Conservation (phyloP, 2,113 vertebrate genomes). For the Paedocypris sp. region DNA sequence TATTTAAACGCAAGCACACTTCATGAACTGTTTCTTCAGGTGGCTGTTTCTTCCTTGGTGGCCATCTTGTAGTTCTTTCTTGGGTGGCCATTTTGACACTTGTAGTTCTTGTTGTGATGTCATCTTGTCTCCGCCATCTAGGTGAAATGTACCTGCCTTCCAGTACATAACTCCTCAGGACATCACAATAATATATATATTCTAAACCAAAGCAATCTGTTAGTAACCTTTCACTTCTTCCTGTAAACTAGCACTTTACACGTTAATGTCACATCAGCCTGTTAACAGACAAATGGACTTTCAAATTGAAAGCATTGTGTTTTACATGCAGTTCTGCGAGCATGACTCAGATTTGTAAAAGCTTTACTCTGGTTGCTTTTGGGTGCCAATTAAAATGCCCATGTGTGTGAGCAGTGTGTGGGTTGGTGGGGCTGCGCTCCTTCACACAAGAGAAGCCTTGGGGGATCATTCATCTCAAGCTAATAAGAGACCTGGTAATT, state of each 20-base stretch:
- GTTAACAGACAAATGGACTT: neutral
- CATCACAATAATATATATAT: too few relatives aligned
- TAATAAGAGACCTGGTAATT: constrained; percentile 26
- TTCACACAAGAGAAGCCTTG: constrained; percentile 11
- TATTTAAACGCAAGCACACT: too few relatives aligned
- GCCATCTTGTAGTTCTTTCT: too few relatives aligned
- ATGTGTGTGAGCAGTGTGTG: constrained; percentile 29
- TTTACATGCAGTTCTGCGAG: neutral
- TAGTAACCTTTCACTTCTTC: too few relatives aligned
- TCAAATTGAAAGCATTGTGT: constrained; percentile 9
- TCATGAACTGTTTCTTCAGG: too few relatives aligned
- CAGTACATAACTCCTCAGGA: too few relatives aligned
- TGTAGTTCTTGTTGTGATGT: too few relatives aligned
- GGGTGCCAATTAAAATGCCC: constrained; percentile 30
- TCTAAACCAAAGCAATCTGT: too few relatives aligned
- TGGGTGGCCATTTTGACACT: too few relatives aligned
- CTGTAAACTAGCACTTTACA: neutral
- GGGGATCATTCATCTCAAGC: constrained; percentile 25
- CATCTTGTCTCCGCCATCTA: too few relatives aligned
- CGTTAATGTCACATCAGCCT: neutral
- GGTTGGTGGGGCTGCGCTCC: constrained; percentile 20
- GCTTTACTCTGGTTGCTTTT: constrained; percentile 23
- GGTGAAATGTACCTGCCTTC: too few relatives aligned
- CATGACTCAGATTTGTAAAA: constrained; percentile 22
- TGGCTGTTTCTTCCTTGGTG: too few relatives aligned